These are phyloP conservation scores for Stichodactyla mertensii DNA, from an alignment of 64 coral and sea anemone genomes.

Conservation along the genomic window DNA sequence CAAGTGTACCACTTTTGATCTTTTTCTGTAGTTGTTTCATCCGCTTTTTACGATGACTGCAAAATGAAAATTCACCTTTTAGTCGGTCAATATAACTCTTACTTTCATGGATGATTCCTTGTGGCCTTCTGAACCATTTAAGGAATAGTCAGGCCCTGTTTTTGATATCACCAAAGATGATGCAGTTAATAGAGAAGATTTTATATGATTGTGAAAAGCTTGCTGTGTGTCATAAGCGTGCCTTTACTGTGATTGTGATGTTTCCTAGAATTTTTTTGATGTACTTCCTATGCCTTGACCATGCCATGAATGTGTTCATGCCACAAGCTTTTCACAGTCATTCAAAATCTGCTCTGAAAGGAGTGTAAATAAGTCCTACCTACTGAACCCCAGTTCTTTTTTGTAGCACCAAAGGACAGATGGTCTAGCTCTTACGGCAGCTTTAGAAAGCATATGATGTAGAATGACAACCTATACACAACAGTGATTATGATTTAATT, in stretches of 20 bases:
- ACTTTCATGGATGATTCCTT: background rate
- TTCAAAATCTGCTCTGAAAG: slow-evolving; percentile 11
- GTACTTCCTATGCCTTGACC: background rate
- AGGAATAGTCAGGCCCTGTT: too few relatives aligned
- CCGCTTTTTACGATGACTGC: slow-evolving; percentile 90
- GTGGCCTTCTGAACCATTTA: background rate
- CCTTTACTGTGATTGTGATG: too few relatives aligned
- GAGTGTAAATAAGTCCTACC: slow-evolving; percentile 21
- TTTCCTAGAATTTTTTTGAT: background rate
- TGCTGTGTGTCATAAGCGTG: too few relatives aligned
- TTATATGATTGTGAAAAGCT: too few relatives aligned
- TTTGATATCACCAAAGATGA: too few relatives aligned
- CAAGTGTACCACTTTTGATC: slow-evolving; percentile 90
- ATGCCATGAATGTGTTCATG: too few relatives aligned
- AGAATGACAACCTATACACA: slow-evolving; percentile 86
- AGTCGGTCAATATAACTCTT: too few relatives aligned
- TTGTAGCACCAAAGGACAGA: slow-evolving; percentile 98
- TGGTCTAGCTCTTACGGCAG: slow-evolving; percentile 83
- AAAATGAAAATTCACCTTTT: background rate
- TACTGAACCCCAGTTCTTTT: slow-evolving; percentile 97
- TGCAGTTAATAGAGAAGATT: too few relatives aligned
- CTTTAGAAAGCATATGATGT: slow-evolving; percentile 95
- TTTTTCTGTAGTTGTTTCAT: slow-evolving; percentile 99
- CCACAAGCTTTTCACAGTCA: too few relatives aligned
- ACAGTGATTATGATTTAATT: background rate